Evolutionary conservation across 2,888 invertebrate genomes (phyloP).

Genomic region (Drosophila lacicola): DNA sequence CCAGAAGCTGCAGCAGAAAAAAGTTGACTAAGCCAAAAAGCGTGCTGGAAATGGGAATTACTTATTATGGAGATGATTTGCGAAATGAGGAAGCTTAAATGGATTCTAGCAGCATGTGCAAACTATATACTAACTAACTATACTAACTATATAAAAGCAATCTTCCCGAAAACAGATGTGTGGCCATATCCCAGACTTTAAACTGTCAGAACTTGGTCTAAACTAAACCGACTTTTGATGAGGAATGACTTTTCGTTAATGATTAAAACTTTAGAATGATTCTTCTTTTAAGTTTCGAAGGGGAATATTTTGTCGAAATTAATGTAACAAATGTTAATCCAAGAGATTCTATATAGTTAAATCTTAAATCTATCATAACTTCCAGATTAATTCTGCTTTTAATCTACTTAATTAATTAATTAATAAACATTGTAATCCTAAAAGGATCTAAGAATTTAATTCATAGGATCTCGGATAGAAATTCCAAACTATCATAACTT

Average conservation of each 20-base stretch:
- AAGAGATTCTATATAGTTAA: no score
- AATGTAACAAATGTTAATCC: neutral
- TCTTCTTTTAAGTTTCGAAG: neutral
- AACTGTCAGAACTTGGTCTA: neutral
- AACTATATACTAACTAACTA: no score
- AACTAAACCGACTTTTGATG: neutral
- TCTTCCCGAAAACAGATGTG: no score
- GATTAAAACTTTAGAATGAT: neutral
- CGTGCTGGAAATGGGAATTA: constrained; percentile 8
- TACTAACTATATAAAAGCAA: no score
- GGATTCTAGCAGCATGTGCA: neutral
- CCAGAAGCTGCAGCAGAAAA: constrained; percentile 9
- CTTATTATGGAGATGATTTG: constrained; percentile 9
- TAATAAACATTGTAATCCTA: no score
- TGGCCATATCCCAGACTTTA: neutral
- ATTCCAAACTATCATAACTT: neutral
- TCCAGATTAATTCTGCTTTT: neutral
- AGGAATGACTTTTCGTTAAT: neutral
- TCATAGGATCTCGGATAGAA: no score
- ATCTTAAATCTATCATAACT: no score
- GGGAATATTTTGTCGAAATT: neutral
- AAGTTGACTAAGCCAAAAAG: constrained; percentile 18
- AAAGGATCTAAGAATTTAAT: no score
- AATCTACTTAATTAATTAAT: no score
- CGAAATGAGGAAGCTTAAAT: constrained; percentile 19